Evolutionary conservation across 2,888 invertebrate genomes (phyloP).

Genomic region (Apoda limacodes): DNA sequence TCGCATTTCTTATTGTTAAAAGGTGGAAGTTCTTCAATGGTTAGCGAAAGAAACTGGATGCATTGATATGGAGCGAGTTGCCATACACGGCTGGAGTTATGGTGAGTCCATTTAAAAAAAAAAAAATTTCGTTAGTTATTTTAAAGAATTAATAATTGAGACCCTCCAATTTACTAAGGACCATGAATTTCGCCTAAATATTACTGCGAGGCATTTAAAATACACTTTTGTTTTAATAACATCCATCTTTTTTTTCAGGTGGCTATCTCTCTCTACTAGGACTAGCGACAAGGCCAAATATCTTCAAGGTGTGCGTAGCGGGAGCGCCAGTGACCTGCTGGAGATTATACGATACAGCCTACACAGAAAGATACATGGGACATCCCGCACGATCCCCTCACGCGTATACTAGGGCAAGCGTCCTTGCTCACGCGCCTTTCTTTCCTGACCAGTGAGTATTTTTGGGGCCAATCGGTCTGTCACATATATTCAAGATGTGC

Average conservation of each 20-base stretch:
- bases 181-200: not conserved
- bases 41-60: constrained; percentile 85
- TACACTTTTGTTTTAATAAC: constrained; percentile 4
- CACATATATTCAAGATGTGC: too few relatives aligned
- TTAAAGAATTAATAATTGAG: not conserved
- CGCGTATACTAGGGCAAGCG: constrained; percentile 91
- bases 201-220: not conserved
- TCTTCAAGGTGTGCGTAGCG: constrained; percentile 96
- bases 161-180: not conserved
- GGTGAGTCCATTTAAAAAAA: too few relatives aligned
- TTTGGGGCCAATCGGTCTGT: too few relatives aligned
- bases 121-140: not conserved
- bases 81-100: constrained; percentile 99
- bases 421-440: constrained; percentile 84
- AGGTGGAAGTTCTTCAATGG: constrained; percentile 90
- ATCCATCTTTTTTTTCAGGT: constrained; percentile 42
- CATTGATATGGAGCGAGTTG: constrained; percentile 92
- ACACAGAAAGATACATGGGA: constrained; percentile 96
- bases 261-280: constrained; percentile 97
- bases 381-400: constrained; percentile 49
- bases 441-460: constrained; percentile 88
- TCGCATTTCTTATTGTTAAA: too few relatives aligned
- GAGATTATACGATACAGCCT: constrained; percentile 98
- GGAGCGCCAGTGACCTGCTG: constrained; percentile 98
- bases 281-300: constrained; percentile 89